These are phyloP conservation scores for Lypha dubia DNA, from an alignment of 2,888 invertebrate genomes.

Conservation along the genomic window DNA sequence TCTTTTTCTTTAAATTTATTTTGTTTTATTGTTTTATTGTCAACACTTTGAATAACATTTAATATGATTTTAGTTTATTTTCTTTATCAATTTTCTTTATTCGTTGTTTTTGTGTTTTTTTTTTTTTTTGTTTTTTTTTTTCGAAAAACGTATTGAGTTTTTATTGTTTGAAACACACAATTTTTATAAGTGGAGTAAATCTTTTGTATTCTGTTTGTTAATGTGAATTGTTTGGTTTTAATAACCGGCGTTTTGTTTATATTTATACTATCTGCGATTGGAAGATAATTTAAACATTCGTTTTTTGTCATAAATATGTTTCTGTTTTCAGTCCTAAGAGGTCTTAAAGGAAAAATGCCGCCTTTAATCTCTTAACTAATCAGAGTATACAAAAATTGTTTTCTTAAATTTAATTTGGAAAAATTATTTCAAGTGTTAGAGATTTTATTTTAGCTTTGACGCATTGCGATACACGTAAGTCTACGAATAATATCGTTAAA, in stretches of 20 bases:
- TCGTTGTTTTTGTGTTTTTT: not conserved
- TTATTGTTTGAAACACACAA: constrained; percentile 29
- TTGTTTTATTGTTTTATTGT: constrained; percentile 46
- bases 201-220: constrained; percentile 39
- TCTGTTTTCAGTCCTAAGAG: constrained; percentile 2
- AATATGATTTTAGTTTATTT: constrained; percentile 39
- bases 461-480: not conserved
- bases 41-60: constrained; percentile 59
- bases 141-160: constrained; percentile 38
- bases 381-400: constrained; percentile 30
- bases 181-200: constrained; percentile 26
- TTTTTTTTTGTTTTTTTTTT: not conserved
- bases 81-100: constrained; percentile 57
- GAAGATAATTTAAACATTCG: constrained; percentile 61
- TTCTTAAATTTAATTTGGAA: constrained; percentile 28
- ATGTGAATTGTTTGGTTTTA: constrained; percentile 49
- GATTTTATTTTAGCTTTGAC: not conserved
- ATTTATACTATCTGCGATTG: constrained; percentile 59
- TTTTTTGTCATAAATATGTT: constrained; percentile 28
- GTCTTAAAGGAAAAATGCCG: constrained; percentile 56
- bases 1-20: constrained; percentile 1
- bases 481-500: not conserved
- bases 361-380: constrained; percentile 57
- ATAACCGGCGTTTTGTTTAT: constrained; percentile 70
- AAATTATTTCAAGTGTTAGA: constrained; percentile 18